phyloP scores from a whole-genome alignment of 2,113 vertebrate species.

The Felis catus region F.catus_Fca126_mat1.0 CM031414.1:11543501-11544000 shows the following conservation, averaged over 20 bases:
- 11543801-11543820: neutral
- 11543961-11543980: neutral
- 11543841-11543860: neutral
- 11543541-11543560: neutral
- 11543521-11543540: neutral
- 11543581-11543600: neutral
- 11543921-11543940: neutral
- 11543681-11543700: neutral
- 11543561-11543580: neutral
- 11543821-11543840: neutral
- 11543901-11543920: neutral
- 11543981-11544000: neutral
- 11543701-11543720: neutral
- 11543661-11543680: neutral
- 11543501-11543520: neutral
- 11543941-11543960: neutral
- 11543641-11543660: neutral
- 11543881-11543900: neutral
- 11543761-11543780: neutral
- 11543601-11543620: neutral
- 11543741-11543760: neutral
- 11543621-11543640: neutral
- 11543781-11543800: neutral
- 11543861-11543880: neutral
- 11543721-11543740: neutral